These are phyloP conservation scores for Atopsyche davidsoni DNA, from an alignment of 1,140 invertebrate species.

Conservation along the genomic window DNA sequence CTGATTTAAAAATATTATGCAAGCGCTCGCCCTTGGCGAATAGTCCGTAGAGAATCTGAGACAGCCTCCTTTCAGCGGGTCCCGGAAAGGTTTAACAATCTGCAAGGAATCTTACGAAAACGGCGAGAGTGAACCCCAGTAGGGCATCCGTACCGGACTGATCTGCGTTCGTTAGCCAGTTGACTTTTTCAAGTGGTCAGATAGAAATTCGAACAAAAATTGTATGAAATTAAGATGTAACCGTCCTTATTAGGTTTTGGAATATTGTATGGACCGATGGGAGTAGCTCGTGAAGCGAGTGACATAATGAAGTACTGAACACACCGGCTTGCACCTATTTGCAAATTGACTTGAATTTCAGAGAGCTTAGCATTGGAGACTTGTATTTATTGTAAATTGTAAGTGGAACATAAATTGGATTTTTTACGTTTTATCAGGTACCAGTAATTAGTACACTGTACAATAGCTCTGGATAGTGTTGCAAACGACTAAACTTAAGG, in stretches of 20 bases:
- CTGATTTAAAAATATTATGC: slow-evolving; percentile 29
- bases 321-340: slow-evolving; percentile 12
- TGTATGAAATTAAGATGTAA: slow-evolving; percentile 17
- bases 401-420: slow-evolving; percentile 23
- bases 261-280: slow-evolving; percentile 2
- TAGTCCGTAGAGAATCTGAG: slow-evolving; percentile 15
- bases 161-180: no score
- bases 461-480: slow-evolving; percentile 24
- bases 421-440: slow-evolving; percentile 19
- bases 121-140: neutral
- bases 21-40: slow-evolving; percentile 26
- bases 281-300: neutral
- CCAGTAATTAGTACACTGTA: slow-evolving; percentile 25
- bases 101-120: slow-evolving; percentile 11
- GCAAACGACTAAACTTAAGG: slow-evolving; percentile 20
- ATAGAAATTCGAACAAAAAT: neutral
- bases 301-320: slow-evolving; percentile 6
- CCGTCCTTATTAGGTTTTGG: slow-evolving; percentile 24
- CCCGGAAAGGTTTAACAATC: slow-evolving; percentile 7
- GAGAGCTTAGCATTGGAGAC: slow-evolving; percentile 31
- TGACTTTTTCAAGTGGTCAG: slow-evolving; percentile 1
- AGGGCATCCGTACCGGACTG: neutral
- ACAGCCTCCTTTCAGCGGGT: slow-evolving; percentile 15
- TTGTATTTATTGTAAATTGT: slow-evolving; percentile 30
- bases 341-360: slow-evolving; percentile 28